Evolutionary conservation across 1,140 invertebrate species (phyloP).

Genomic region (Caerostris darwini): DNA sequence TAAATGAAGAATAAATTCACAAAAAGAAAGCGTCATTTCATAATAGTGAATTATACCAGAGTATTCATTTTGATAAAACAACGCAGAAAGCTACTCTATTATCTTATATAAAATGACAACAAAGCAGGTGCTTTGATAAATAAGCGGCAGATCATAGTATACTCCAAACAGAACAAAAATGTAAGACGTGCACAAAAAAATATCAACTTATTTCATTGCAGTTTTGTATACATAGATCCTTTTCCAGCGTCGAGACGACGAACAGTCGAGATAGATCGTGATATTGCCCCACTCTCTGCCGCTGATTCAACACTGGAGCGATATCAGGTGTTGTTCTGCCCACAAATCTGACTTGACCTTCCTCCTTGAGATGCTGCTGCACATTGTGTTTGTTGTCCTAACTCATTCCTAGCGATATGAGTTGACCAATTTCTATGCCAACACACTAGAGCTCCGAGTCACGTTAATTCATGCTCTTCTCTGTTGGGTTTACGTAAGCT

Average conservation of each 20-base stretch:
- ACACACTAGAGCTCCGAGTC: not conserved
- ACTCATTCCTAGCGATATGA: not conserved
- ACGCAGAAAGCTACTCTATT: too few species aligned
- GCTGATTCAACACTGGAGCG: conserved; percentile 6
- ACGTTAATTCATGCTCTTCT: not conserved
- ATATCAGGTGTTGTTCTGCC: conserved; percentile 1
- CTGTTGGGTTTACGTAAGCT: not conserved
- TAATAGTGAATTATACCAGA: too few species aligned
- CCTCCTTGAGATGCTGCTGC: not conserved
- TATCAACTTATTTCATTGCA: not conserved
- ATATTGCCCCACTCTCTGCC: not conserved
- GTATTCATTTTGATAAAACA: too few species aligned
- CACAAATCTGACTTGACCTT: not conserved
- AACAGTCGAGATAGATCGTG: not conserved
- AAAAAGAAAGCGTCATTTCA: too few species aligned
- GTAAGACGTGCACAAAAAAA: not conserved
- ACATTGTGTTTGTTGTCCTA: conserved; percentile 11
- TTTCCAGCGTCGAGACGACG: not conserved
- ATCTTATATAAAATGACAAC: too few species aligned
- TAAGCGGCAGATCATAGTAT: too few species aligned
- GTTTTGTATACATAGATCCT: not conserved
- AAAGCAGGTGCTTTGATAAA: too few species aligned
- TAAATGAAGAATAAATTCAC: too few species aligned
- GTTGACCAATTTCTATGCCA: not conserved
- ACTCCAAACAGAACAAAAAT: not conserved